A percentile compares a stretch with the other conserved stretches of the same genome.
phyloP scores from a whole-genome alignment of 2,797 vertebrate species.

The Rhinoraja longicauda region DNA sequence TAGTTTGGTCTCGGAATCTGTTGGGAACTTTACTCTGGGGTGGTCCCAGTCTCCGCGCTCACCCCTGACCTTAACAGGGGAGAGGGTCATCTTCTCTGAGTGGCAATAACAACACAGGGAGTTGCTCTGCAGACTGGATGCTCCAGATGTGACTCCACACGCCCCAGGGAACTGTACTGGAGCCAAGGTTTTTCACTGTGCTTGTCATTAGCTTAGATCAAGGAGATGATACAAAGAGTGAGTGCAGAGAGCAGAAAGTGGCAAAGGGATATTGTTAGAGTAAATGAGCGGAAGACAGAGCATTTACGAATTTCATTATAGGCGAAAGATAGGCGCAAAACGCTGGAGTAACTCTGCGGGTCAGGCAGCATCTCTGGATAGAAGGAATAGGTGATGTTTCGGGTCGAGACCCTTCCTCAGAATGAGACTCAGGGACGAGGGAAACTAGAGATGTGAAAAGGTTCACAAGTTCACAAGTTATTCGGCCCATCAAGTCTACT shows the following conservation, averaged over 20 bases:
- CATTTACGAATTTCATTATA: too few species aligned
- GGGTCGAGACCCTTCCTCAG: too few species aligned
- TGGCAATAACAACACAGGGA: neutral
- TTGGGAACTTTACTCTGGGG: neutral
- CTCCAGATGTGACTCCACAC: neutral
- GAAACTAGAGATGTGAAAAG: too few species aligned
- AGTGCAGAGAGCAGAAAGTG: neutral
- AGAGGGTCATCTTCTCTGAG: neutral
- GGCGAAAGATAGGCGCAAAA: too few species aligned
- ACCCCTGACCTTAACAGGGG: neutral
- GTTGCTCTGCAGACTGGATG: neutral
- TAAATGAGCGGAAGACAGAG: too few species aligned
- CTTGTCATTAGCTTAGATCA: neutral
- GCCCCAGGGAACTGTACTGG: neutral
- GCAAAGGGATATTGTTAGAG: neutral
- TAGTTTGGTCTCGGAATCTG: neutral
- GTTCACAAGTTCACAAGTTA: too few species aligned
- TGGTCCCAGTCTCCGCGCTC: neutral
- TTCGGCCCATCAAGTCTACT: too few species aligned
- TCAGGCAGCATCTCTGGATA: too few species aligned
- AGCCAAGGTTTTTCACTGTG: neutral
- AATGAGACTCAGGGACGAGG: too few species aligned
- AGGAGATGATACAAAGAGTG: neutral
- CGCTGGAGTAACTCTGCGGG: too few species aligned
- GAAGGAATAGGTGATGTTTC: too few species aligned